phyloP scores from a whole-genome alignment of 1,140 invertebrate genomes.

The Pomacea maculata region DNA sequence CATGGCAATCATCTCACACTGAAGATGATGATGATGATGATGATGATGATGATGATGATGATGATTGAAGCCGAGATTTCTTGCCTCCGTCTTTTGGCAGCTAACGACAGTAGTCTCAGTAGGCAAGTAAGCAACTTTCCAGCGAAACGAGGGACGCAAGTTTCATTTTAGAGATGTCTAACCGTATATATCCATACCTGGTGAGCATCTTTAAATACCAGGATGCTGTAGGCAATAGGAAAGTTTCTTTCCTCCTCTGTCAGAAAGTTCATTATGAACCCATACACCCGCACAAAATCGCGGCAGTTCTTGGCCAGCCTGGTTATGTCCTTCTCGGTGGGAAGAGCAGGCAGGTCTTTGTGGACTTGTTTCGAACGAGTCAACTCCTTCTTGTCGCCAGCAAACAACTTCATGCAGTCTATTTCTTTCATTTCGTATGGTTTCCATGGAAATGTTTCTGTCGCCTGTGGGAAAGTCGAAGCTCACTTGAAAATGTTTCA shows the following conservation, averaged over 20 bases:
- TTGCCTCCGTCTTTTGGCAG: too few species aligned
- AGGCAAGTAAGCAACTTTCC: too few species aligned
- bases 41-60: too few species aligned
- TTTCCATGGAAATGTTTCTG: too few species aligned
- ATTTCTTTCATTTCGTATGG: background rate
- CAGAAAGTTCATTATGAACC: conserved; percentile 23
- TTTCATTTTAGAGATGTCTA: conserved; percentile 52
- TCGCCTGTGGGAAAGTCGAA: too few species aligned
- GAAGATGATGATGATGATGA: too few species aligned
- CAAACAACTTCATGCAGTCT: background rate
- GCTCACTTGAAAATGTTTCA: too few species aligned
- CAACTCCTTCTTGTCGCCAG: background rate
- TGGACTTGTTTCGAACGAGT: background rate
- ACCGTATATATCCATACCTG: conserved; percentile 39
- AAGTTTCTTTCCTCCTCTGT: conserved; percentile 39
- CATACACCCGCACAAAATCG: background rate
- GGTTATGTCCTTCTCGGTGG: background rate
- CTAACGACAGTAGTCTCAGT: too few species aligned
- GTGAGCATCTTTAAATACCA: conserved; percentile 48
- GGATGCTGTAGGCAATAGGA: conserved; percentile 55
- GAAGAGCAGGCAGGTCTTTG: background rate
- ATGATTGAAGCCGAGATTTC: background rate
- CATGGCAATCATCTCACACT: too few species aligned
- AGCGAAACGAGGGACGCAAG: too few species aligned
- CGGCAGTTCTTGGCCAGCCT: background rate